A percentile compares a stretch with the other conserved stretches of the same genome.
Conservation (phyloP, 2,113 vertebrate genomes). For the Myotis lucifugus region DNA sequence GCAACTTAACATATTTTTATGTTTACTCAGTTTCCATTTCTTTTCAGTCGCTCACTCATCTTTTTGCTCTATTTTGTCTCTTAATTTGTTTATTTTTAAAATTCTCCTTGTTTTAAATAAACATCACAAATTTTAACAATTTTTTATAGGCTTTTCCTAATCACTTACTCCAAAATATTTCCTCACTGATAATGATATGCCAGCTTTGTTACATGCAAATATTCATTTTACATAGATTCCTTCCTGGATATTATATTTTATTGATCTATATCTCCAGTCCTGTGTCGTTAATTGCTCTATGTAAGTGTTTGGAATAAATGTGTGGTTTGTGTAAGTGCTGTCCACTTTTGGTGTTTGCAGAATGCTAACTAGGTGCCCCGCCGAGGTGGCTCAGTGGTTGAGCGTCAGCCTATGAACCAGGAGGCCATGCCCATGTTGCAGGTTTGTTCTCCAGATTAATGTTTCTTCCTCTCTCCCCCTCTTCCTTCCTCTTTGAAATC, state of each 20-base stretch:
- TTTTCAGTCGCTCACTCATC: not conserved
- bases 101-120: constrained; percentile 17
- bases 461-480: no score
- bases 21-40: not conserved
- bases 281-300: not conserved
- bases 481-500: no score
- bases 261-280: not conserved
- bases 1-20: not conserved
- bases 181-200: not conserved
- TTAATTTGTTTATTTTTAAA: not conserved
- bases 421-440: no score
- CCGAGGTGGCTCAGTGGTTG: no score
- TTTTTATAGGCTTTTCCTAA: not conserved
- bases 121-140: not conserved
- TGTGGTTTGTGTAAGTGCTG: not conserved
- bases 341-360: not conserved
- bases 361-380: not conserved
- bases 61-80: not conserved
- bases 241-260: not conserved
- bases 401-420: no score
- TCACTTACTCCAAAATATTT: not conserved
- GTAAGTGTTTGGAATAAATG: not conserved
- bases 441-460: no score
- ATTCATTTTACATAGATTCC: not conserved
- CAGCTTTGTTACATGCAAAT: not conserved